A percentile compares a stretch with the other conserved stretches of the same genome.
Evolutionary conservation across 2,797 vertebrate species (phyloP).

Genomic region (Danionella dracula): DNA sequence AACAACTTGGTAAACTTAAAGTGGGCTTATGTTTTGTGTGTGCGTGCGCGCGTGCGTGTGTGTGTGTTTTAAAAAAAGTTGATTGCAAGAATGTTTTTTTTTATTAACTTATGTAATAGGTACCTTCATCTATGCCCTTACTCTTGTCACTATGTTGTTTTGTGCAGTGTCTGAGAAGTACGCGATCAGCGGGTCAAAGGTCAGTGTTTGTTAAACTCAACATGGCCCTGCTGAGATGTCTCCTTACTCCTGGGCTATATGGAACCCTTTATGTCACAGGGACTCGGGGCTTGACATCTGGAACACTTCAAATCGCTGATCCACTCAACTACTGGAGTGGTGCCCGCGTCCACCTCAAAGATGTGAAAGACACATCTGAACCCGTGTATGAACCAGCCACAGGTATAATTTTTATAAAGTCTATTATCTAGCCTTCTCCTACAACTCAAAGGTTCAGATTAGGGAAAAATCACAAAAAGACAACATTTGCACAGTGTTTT

Average conservation of each 20-base stretch:
- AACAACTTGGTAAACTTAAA: too few relatives aligned
- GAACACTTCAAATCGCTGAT: constrained; percentile 60
- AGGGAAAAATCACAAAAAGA: too few relatives aligned
- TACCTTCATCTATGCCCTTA: too few relatives aligned
- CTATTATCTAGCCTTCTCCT: neutral
- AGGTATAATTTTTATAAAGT: constrained; percentile 57
- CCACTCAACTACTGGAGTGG: constrained; percentile 89
- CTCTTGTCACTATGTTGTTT: too few relatives aligned
- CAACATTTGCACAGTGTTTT: too few relatives aligned
- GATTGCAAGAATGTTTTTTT: too few relatives aligned
- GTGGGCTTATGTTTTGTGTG: too few relatives aligned
- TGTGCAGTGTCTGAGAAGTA: neutral
- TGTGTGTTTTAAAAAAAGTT: too few relatives aligned
- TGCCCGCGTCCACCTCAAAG: constrained; percentile 61
- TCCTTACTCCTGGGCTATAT: constrained; percentile 18
- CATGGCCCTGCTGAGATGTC: constrained; percentile 15
- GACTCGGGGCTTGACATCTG: constrained; percentile 67
- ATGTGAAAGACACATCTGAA: constrained; percentile 56
- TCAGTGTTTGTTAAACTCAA: neutral
- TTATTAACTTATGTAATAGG: too few relatives aligned
- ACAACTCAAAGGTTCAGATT: too few relatives aligned
- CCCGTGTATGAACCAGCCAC: constrained; percentile 87
- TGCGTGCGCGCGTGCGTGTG: too few relatives aligned
- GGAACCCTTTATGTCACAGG: constrained; percentile 12
- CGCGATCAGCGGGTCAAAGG: constrained; percentile 5